Base-by-base conservation (phyloP, 2,113 vertebrate genomes). In the Actenoides lindsayi region DNA sequence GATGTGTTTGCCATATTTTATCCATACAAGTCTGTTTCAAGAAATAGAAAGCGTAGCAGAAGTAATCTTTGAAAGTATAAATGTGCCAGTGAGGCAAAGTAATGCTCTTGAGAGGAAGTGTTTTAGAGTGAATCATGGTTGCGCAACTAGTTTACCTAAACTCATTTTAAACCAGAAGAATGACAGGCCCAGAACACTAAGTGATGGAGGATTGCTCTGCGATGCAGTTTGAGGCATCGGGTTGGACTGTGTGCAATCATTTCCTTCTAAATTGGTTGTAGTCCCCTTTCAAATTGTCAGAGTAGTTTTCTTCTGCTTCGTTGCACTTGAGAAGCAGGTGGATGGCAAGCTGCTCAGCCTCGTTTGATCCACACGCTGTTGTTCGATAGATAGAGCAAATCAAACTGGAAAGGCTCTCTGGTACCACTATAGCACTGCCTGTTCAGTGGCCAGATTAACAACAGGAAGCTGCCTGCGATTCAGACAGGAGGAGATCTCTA, bases 201-300 rank as follows among this genome's bases (percentile, higher is more conserved):
- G 89, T 67, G 95, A 89, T 90, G 91, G 87, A 78, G 94, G 86
- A 95, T 93, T 92, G 91, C 96, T 93, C 87, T 1, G 42, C 82
- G 94, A 78, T 56, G 81, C 84, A 17, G 59, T 86, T 81, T 4
- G 2, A 96, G 90, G 89, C 91, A 90, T 76, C 0, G 11, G 79
- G 37, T 53, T 95, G 93, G 94, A 87, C 87, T 92, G 62, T 53
- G 76, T 1, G 28, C 95, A 97, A 95, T 97, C 95, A 92, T 97
- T 97, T 91, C 89, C 91, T 83, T 79, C 93, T 93, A 94, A 96
- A 97, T 96, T 97, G 96, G 77, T 95, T 96, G 96, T 95, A 79
- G 92, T 95, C 95, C 83, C 92, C 86, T 98, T 97, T 97, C 93
- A 98, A 92, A 85, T 94, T 97, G 97, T 98, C 97, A 96, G 96